Conservation (phyloP, 2,888 invertebrate genomes). For the Ellobium chinense region DNA sequence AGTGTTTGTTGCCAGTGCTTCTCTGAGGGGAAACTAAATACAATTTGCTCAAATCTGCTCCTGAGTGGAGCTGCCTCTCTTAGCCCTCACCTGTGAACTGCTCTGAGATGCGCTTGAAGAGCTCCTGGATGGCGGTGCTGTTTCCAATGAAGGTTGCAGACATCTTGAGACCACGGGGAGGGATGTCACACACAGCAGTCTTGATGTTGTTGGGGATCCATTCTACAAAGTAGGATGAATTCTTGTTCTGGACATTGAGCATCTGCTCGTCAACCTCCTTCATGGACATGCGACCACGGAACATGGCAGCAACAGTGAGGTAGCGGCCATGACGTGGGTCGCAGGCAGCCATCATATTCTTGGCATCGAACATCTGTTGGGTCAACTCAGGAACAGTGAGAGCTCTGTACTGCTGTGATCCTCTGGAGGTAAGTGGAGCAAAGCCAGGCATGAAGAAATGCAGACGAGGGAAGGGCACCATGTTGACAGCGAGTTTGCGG, state of each 20-base stretch:
- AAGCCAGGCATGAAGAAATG: conserved; percentile 78
- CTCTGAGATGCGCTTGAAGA: conserved; percentile 73
- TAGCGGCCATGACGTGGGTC: conserved; percentile 92
- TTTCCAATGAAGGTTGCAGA: conserved; percentile 89
- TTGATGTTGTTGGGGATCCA: conserved; percentile 81
- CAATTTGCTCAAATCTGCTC: too few species aligned
- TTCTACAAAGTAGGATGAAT: conserved; percentile 84
- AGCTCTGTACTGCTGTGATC: conserved; percentile 73
- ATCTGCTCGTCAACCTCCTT: conserved; percentile 86
- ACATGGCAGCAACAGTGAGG: conserved; percentile 73
- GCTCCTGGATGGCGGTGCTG: conserved; percentile 73
- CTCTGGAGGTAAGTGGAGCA: conserved; percentile 65
- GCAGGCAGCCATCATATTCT: conserved; percentile 88
- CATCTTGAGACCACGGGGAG: conserved; percentile 88
- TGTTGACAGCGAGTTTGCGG: conserved; percentile 48
- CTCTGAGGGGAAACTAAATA: too few species aligned
- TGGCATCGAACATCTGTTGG: conserved; percentile 83
- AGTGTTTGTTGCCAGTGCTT: background rate
- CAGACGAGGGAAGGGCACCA: conserved; percentile 59
- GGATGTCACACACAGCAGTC: conserved; percentile 94
- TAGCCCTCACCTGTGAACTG: conserved; percentile 78
- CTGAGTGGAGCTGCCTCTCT: background rate
- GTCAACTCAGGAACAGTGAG: conserved; percentile 66
- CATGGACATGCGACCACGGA: conserved; percentile 76
- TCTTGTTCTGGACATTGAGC: conserved; percentile 97